Conservation (phyloP, 2,113 vertebrate genomes). For the Dendropsophus ebraccatus region DNA sequence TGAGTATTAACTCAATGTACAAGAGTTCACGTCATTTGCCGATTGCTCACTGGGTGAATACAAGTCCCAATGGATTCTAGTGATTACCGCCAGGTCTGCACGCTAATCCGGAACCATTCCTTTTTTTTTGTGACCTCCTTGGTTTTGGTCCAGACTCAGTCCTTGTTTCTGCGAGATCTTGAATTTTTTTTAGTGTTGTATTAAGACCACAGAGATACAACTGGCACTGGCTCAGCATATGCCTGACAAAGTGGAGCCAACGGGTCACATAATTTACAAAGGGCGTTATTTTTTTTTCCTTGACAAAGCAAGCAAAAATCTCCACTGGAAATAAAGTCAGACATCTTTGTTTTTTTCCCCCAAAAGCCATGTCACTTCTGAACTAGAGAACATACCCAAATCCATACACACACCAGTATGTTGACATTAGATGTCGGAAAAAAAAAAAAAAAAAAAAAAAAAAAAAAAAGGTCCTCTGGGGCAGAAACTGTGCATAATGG, state of each 20-base stretch:
- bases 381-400: neutral
- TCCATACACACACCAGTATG: conserved; percentile 3
- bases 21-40: conserved; percentile 18
- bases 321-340: conserved; percentile 34
- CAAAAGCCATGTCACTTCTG: neutral
- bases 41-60: conserved; percentile 11
- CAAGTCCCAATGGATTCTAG: conserved; percentile 17
- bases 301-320: too few species aligned
- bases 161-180: conserved; percentile 20
- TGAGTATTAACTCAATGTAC: conserved; percentile 51
- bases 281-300: too few species aligned
- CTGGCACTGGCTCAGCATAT: conserved; percentile 32
- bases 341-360: neutral
- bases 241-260: conserved; percentile 44
- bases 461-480: neutral
- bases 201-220: conserved; percentile 48
- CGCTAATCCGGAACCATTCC: neutral
- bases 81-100: conserved; percentile 9
- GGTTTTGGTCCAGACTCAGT: conserved; percentile 38
- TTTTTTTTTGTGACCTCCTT: conserved; percentile 21
- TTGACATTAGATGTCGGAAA: neutral
- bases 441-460: neutral
- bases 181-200: conserved; percentile 19
- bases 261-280: conserved; percentile 12
- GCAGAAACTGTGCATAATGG: conserved; percentile 2